Base-by-base conservation (phyloP, 2,888 invertebrate genomes). In the Ornithoptera alexandrae region DNA sequence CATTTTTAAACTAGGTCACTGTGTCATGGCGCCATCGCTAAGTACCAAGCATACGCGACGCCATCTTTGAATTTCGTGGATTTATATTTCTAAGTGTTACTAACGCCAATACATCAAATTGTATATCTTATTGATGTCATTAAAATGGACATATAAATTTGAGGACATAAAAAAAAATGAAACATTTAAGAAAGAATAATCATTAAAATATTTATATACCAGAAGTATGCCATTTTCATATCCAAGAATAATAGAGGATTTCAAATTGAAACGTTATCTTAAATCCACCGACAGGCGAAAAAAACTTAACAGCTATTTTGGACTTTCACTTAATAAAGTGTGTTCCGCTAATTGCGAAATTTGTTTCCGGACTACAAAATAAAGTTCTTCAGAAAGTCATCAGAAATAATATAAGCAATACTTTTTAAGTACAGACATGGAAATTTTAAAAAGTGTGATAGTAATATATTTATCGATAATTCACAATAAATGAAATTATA, bases 1-100 rank as follows among this genome's bases (percentile, higher is more conserved):
- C 91, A 90, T 92, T 91, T 92, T 87, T 84, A 89, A 92, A 92
- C 87, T 92, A 81, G 92, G 92, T 92, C 87, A 92, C 84, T 83
- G 82, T 92, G 92, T 91, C 92, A 87, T 84, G 87, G 87, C 88
- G 84, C 86, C 85, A 86, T 86, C 87, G 85, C 84, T 86, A 85
- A 88, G 84, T 86, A 86, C 84, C 83, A 83, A 77, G 81, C 83
- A 84, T 85, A 84, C 81, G 81, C 84, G 86, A 82, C 88, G 88
- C 89, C 91, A 89, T 90, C 88, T 90, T 91, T 88, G 85, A 85
- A 88, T 85, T 88, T 83, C 79, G 85, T 87, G 84, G 83, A 87
- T 88, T 87, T 84, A 84, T 82, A 78, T 80, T 83, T 22, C 80
- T 76, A 78, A 78, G 77, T 72, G 69, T 77, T 22, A 69, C 77